Evolutionary conservation across 92 coral and sea anemone genomes (phyloP), one percentile per base, ranked within the genome.

Genomic region (Epizoanthus illoricatus): DNA sequence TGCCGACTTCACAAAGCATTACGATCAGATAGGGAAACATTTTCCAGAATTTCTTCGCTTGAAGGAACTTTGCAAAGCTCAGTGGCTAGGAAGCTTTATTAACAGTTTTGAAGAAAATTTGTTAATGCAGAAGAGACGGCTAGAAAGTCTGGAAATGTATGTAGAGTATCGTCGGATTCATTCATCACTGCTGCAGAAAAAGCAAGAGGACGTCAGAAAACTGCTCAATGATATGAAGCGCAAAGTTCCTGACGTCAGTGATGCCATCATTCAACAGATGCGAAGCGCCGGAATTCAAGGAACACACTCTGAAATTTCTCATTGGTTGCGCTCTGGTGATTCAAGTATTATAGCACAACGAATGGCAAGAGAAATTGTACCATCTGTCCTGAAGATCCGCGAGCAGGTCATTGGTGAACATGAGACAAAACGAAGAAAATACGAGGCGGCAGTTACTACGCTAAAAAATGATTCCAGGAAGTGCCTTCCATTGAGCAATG

Each of bases 61-160:
- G 71, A 84, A 84, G 68, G 86, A 84, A 84, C 86, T 84, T 73
- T 84, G 86, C 82, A 84, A 84, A 72, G 86, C 65, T 57, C 81
- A 73, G 63, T 84, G 52, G 69, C 62, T 84, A 60, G 86, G 86
- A 21, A 28, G 33, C 36, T 84, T 84, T 70, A 54, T 73, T 16
- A 73, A 36, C 24, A 73, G 18, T 55, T 73, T 84, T 62, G 59
- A 73, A 84, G 71, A 84, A 5, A 43, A 56, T 41, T 8, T 80
- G 15, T 23, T 45, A 18, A 18, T 5, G 17, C 84, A 66, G 6
- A 80, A 41, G 6, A 23, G 39, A 80, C 39, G 40, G 41, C 21
- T 80, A 2, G 74, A 80, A 63, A 80, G 60, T 80, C 24, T 18
- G 3, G 73, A 80, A 21, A 68, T 80, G 72, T 45, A 80, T 64